Conservation (phyloP, 2,797 vertebrate species). For the Apogon talboti region DNA sequence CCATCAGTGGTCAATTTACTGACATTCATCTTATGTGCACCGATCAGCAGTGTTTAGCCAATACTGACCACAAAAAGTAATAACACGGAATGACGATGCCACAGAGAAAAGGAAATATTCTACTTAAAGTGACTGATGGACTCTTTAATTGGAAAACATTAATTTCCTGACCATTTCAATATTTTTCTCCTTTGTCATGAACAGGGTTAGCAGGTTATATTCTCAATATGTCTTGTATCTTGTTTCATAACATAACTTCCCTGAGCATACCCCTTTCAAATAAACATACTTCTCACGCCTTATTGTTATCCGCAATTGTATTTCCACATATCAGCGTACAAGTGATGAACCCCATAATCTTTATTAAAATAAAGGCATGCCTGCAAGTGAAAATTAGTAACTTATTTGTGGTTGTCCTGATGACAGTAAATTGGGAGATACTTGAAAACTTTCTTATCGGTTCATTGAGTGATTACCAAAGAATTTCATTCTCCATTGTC, state of each 20-base stretch:
- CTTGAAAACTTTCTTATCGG: constrained; percentile 80
- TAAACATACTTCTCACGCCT: constrained; percentile 15
- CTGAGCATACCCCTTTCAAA: neutral
- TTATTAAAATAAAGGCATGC: constrained; percentile 27
- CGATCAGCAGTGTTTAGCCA: constrained; percentile 15
- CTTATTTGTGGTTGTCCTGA: constrained; percentile 51
- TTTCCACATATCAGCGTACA: constrained; percentile 12
- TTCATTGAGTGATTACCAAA: constrained; percentile 75
- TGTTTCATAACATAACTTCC: neutral
- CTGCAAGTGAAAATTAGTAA: constrained; percentile 45
- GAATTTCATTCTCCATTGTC: constrained; percentile 77
- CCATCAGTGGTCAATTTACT: constrained; percentile 37
- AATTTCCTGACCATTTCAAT: neutral
- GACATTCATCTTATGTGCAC: constrained; percentile 30
- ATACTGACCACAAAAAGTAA: constrained; percentile 20
- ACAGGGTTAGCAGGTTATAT: neutral
- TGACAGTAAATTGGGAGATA: constrained; percentile 57
- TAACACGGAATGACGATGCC: neutral
- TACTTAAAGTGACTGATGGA: neutral
- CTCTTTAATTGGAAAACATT: neutral
- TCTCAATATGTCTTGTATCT: neutral
- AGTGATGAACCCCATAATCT: constrained; percentile 12
- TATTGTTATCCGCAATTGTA: constrained; percentile 7
- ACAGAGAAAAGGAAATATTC: neutral
- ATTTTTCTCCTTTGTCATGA: neutral